Evolutionary conservation across 2,797 vertebrate species (phyloP).

Genomic region (Numenius phaeopus): DNA sequence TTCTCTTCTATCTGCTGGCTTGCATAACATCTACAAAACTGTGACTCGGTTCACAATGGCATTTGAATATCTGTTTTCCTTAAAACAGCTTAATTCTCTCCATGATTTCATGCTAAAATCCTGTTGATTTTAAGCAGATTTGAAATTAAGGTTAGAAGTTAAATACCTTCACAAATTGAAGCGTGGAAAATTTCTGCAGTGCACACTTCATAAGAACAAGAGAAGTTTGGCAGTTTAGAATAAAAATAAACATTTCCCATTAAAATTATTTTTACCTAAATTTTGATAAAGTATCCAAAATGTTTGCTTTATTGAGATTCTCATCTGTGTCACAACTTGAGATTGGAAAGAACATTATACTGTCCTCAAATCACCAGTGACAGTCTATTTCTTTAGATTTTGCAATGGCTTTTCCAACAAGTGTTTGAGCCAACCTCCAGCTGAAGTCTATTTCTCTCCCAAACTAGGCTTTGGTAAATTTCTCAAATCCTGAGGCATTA

Average conservation of each 20-base stretch:
- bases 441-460: not conserved
- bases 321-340: not conserved
- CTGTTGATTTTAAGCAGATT: not conserved
- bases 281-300: not conserved
- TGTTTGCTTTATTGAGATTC: not conserved
- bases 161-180: not conserved
- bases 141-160: not conserved
- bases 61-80: not conserved
- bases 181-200: not conserved
- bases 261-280: not conserved
- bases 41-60: not conserved
- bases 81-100: not conserved
- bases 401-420: not conserved
- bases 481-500: not conserved
- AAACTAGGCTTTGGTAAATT: not conserved
- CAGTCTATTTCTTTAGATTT: not conserved
- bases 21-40: not conserved
- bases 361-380: not conserved
- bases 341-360: not conserved
- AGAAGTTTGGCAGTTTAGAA: not conserved
- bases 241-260: not conserved
- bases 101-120: not conserved
- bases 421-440: not conserved
- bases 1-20: not conserved
- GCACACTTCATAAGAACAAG: not conserved